Evolutionary conservation across 2,888 invertebrate species (phyloP), one percentile per base, ranked within the genome.

Genomic region (Melieria omissa): DNA sequence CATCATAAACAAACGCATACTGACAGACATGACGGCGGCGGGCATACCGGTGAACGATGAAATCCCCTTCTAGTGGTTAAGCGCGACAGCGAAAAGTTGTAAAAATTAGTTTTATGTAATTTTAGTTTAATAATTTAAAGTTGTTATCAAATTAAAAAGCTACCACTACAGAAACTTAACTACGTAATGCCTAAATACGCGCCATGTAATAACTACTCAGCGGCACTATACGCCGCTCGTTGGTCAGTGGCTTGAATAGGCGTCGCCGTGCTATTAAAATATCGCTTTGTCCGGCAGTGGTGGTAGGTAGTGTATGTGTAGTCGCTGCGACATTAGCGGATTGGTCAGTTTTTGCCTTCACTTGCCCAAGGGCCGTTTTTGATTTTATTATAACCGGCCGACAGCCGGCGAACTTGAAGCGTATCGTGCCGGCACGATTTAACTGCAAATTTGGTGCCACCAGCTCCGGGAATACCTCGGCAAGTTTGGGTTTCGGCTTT

Each of bases 1-100:
- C 76, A 86, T 91, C n/a, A 89, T 91, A 14, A 83, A 83, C 61
- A 80, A 80, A 52, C 78, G 81, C 64, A 84, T 87, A 68, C 66
- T 85, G 49, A 77, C 79, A 0, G 84, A 86, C 6, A 81, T 86
- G 82, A 81, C 84, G 75, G 55, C 69, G 29, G 72, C 80, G 58
- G 73, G 75, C 46, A 12, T 80, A 42, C 57, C 67, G 69, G 16
- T 74, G 54, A 54, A 68, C 14, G 54, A 68, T 2, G 74, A 74
- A 3, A 73, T 74, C 65, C 66, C 68, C 2, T 77, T 76, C 72
- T 77, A 65, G n/a, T 45, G 52, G 49, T 12, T 12, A 52, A 9
- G 29, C 29, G 29, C 29, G 29, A 29, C 29, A 29, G 29, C 2
- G 2, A 29, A 29, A 29, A 29, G 29, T 29, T 29, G 29, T 29